Conservation (phyloP, 2,797 vertebrate species). For the Mus caroli region DNA sequence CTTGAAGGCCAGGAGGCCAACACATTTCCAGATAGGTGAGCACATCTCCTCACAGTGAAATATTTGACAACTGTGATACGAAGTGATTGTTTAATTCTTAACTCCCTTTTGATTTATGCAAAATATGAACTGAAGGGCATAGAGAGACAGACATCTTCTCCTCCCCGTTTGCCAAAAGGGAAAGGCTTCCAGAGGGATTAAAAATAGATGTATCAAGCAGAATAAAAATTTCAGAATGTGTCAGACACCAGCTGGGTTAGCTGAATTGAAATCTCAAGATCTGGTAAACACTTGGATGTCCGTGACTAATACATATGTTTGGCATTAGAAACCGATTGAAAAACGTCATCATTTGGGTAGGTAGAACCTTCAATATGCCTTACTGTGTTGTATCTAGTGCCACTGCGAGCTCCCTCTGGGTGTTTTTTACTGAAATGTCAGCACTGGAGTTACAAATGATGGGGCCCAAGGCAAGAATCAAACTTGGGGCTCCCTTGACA, state of each 20-base stretch:
- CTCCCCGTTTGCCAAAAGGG: constrained; percentile 66
- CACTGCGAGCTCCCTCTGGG: constrained; percentile 49
- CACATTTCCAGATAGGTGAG: constrained; percentile 52
- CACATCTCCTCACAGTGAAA: constrained; percentile 18
- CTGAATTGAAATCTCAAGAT: constrained; percentile 76
- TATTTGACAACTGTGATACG: constrained; percentile 74
- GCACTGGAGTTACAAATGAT: constrained; percentile 68
- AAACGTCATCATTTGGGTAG: constrained; percentile 72
- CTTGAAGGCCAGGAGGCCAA: background rate
- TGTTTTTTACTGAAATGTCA: constrained; percentile 75
- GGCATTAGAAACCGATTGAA: constrained; percentile 72
- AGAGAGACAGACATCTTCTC: constrained; percentile 66
- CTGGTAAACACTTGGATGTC: constrained; percentile 69
- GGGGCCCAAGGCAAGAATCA: constrained; percentile 70
- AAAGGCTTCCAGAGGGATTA: constrained; percentile 67
- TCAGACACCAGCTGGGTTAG: constrained; percentile 68
- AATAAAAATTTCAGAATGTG: constrained; percentile 73
- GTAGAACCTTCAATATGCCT: constrained; percentile 68
- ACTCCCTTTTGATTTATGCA: constrained; percentile 69
- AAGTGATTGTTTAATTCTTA: constrained; percentile 77
- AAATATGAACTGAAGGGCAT: constrained; percentile 55
- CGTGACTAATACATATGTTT: constrained; percentile 64
- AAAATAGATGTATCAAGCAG: constrained; percentile 77
- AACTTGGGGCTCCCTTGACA: constrained; percentile 65
- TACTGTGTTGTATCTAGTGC: constrained; percentile 53